Evolutionary conservation across 2,888 invertebrate genomes (phyloP), one percentile per base, ranked within the genome.

Genomic region (Timema podura): DNA sequence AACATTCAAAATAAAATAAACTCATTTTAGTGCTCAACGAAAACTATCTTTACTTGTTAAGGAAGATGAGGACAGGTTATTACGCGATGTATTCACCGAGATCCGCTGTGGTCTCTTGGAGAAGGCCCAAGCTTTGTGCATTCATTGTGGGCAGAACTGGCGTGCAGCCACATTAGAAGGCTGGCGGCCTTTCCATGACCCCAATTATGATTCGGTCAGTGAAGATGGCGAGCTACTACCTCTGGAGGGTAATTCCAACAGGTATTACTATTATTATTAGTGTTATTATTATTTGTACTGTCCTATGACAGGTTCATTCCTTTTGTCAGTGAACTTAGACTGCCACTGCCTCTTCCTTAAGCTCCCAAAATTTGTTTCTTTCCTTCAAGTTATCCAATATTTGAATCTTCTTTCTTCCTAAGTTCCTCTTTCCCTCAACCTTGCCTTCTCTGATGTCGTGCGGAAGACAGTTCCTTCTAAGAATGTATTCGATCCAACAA

Each of bases 61-160:
- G 71, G 71, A 74, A 15, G 75, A 76, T 70, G 74, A 74, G 44
- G 68, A 70, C 48, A 65, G 73, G 2, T 73, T 76, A 5, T 57
- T 73, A 11, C 71, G 70, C 51, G 72, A 74, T 79, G 83, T 92
- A 69, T 93, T 93, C 78, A 84, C 84, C 13, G 88, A 91, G 83
- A 87, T 97, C 61, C 86, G 96, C 47, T 92, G 93, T 80, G 97
- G 97, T 0, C 89, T 91, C 76, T 85, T 96, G 71, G 90, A 91
- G 75, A 90, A 91, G 80, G 96, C 96, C 2, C 89, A 95, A 78
- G 87, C 91, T 72, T 80, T 95, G 49, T 95, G 95, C 77, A 86
- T 90, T 61, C 90, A 89, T 77, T 92, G 91, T 77, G 97, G 97
- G 0, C 96, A 97, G 80, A 88, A 92, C 2, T 96, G 96, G 96